A percentile compares a stretch with the other conserved stretches of the same genome.
Conservation (phyloP, 2,888 invertebrate genomes). For the Megastigmus dorsalis region DNA sequence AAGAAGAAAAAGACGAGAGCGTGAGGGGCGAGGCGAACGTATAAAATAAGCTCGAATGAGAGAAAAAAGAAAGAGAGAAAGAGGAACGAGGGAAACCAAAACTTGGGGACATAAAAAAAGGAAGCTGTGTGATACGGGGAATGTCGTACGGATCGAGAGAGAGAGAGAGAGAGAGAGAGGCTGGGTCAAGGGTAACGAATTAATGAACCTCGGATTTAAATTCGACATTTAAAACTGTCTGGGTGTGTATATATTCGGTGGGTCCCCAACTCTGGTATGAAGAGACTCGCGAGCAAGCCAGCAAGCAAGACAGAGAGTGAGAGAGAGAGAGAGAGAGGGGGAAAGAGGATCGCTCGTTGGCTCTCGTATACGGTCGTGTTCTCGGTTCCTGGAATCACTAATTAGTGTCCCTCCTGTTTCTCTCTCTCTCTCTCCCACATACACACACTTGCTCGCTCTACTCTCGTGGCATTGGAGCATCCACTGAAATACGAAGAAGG, state of each 20-base stretch:
- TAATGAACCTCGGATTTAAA: slow-evolving; percentile 56
- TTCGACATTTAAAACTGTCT: slow-evolving; percentile 56
- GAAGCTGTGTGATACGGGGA: slow-evolving; percentile 30
- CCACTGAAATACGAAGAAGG: slow-evolving; percentile 17
- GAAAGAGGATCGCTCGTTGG: slow-evolving; percentile 65
- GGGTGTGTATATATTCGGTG: slow-evolving; percentile 33
- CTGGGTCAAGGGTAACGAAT: slow-evolving; percentile 55
- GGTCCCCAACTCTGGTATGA: slow-evolving; percentile 22
- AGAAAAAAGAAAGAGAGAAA: neutral
- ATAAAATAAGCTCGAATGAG: slow-evolving; percentile 24
- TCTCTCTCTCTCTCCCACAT: slow-evolving; percentile 68
- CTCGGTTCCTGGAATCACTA: slow-evolving; percentile 74
- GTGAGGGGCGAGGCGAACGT: slow-evolving; percentile 14
- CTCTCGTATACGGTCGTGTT: too few species aligned
- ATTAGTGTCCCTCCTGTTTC: slow-evolving; percentile 74
- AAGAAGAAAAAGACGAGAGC: neutral
- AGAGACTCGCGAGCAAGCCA: slow-evolving; percentile 39
- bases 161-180: slow-evolving; percentile 29
- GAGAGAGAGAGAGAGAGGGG: too few species aligned
- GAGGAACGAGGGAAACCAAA: slow-evolving; percentile 8
- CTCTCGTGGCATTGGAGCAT: too few species aligned
- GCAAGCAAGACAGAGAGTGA: too few species aligned
- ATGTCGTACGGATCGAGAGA: slow-evolving; percentile 23
- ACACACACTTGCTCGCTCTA: too few species aligned
- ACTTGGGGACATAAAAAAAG: slow-evolving; percentile 22